Base-by-base conservation (phyloP, 1,140 invertebrate genomes). In the Drosophila subpulchrella region DNA sequence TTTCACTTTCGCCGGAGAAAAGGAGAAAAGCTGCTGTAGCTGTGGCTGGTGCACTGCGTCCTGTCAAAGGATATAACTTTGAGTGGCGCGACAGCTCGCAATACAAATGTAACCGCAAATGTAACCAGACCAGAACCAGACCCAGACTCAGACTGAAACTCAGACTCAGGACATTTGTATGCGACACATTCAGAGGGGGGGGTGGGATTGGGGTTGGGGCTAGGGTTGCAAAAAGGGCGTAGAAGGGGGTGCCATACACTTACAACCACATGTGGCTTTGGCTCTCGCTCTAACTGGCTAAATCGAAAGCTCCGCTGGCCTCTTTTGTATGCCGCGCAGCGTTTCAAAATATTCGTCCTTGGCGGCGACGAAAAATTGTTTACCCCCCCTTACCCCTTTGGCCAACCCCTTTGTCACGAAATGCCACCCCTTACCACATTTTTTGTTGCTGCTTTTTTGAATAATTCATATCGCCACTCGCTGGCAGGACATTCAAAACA, bases 261-360 rank as follows among this genome's bases (percentile, higher is more conserved):
- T 48, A 72, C 47, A 60, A 65, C 55, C 57, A 67, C 55, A 82
- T 83, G 66, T 75, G 80, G 61, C 65, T 51, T 6, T 46, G 41
- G 68, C 70, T 67, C 54, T 42, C 62, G 55, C 51, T 74, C 78
- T 81, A 83, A 81, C 78, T 81, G 81, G 72, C 84, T 88, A 79
- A 83, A 78, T 83, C 75, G 75, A 70, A 68, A 56, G 63, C 62
- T 57, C 65, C 60, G 60, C 65, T 78, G 58, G 80, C 81, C 77
- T 81, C 89, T 91, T 91, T 91, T 84, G 79, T 91, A 91, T 91
- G 82, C 83, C 82, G 81, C 90, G 80, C 80, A 81, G 54, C 75
- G 74, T 70, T 89, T 89, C 80, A 84, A 89, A 68, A 89, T 78
- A 81, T 89, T 91, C 90, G 90, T 91, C 90, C 91, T 91, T 91